These are phyloP conservation scores for Gerris buenoi DNA, from an alignment of 1,140 invertebrate genomes.

Conservation along the genomic window DNA sequence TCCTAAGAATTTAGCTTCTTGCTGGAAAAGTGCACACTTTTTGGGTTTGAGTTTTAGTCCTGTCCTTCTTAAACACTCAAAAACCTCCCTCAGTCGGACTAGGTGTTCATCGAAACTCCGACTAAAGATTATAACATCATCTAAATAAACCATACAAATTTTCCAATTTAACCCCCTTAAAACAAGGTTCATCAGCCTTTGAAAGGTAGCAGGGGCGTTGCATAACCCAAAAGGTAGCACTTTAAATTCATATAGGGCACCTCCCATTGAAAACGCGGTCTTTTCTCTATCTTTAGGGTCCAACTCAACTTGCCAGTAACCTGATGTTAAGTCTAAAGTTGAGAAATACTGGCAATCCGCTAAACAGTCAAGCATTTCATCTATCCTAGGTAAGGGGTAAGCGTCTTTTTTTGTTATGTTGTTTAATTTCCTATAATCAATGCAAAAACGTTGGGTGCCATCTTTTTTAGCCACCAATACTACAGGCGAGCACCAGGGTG, in stretches of 20 bases:
- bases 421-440: constrained; percentile 23
- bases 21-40: too few relatives aligned
- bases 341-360: constrained; percentile 15
- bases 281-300: constrained; percentile 13
- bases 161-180: neutral
- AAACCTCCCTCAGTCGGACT: too few relatives aligned
- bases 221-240: constrained; percentile 15
- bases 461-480: constrained; percentile 18
- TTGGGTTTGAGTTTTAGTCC: too few relatives aligned
- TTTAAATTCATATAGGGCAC: constrained; percentile 12
- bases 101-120: too few relatives aligned
- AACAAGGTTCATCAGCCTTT: constrained; percentile 25
- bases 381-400: neutral
- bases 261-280: constrained; percentile 17
- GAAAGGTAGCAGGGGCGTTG: constrained; percentile 15
- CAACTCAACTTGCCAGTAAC: constrained; percentile 26
- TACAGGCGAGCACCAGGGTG: constrained; percentile 14
- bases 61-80: too few relatives aligned
- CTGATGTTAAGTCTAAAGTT: constrained; percentile 14
- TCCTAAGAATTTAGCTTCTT: too few relatives aligned
- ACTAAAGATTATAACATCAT: too few relatives aligned
- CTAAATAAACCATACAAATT: too few relatives aligned
- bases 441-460: constrained; percentile 13
- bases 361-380: neutral
- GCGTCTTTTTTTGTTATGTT: too few relatives aligned